Conservation (phyloP, 2,113 vertebrate genomes). For the Chaetodon auriga region DNA sequence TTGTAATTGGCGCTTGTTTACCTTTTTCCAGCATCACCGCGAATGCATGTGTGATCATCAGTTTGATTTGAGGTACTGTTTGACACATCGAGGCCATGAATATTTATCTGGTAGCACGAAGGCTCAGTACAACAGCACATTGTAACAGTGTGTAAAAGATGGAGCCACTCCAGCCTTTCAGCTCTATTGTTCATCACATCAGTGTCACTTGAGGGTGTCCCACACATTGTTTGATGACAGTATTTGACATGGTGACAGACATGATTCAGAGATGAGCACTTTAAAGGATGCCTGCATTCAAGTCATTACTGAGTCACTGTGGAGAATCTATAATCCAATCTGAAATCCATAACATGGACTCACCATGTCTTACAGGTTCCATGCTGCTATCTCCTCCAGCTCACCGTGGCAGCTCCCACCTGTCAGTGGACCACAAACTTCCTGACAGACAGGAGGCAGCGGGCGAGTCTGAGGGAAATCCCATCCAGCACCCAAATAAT, state of each 20-base stretch:
- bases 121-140: background rate
- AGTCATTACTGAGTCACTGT: background rate
- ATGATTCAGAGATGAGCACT: background rate
- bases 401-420: too few species aligned
- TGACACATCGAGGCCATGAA: background rate
- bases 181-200: background rate
- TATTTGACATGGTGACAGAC: background rate
- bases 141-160: background rate
- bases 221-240: background rate
- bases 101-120: background rate
- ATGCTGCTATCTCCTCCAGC: too few species aligned
- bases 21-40: background rate
- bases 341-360: too few species aligned
- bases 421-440: too few species aligned
- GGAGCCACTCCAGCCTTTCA: background rate
- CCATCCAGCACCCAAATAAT: too few species aligned
- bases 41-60: background rate
- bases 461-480: too few species aligned
- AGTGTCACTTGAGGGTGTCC: background rate
- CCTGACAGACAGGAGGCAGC: too few species aligned
- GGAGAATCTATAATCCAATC: background rate
- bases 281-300: background rate
- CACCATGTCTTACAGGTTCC: too few species aligned
- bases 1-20: background rate
- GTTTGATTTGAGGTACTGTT: too few species aligned